A percentile compares a stretch with the other conserved stretches of the same genome.
Conservation (phyloP, 2,888 invertebrate genomes). For the Odiellus spinosus region DNA sequence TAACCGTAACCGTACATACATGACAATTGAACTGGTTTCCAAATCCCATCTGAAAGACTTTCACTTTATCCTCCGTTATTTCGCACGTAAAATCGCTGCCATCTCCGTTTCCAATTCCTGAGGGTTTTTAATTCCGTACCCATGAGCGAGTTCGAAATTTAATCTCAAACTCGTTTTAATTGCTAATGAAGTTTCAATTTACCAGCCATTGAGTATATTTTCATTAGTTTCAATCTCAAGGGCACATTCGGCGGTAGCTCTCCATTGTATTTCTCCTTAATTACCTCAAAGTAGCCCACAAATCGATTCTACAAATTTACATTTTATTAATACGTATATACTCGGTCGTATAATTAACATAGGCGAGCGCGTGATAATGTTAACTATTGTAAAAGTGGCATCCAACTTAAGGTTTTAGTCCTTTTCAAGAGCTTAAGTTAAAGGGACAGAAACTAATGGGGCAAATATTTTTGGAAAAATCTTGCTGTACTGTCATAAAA, state of each 20-base stretch:
- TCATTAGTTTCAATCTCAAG: slow-evolving; percentile 28
- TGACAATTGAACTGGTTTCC: slow-evolving; percentile 29
- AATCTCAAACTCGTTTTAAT: not conserved
- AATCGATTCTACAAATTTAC: slow-evolving; percentile 31
- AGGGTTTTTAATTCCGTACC: too few relatives aligned
- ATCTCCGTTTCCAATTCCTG: slow-evolving; percentile 33
- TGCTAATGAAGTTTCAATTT: slow-evolving; percentile 5
- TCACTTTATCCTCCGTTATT: slow-evolving; percentile 25
- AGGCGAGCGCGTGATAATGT: too few relatives aligned
- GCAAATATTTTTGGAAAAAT: too few relatives aligned
- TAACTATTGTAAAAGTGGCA: too few relatives aligned
- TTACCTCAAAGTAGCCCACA: slow-evolving; percentile 35
- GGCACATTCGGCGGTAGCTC: slow-evolving; percentile 28
- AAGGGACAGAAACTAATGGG: too few relatives aligned
- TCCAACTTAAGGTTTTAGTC: too few relatives aligned
- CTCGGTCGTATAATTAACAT: too few relatives aligned
- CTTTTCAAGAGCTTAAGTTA: too few relatives aligned
- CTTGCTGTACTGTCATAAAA: too few relatives aligned
- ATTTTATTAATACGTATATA: too few relatives aligned
- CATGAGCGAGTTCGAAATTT: not conserved
- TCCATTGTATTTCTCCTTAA: slow-evolving; percentile 29
- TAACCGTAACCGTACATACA: slow-evolving; percentile 21
- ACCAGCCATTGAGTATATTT: slow-evolving; percentile 30
- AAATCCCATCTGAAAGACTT: slow-evolving; percentile 30
- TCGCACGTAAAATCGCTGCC: slow-evolving; percentile 32